A percentile compares a stretch with the other conserved stretches of the same genome.
Conservation (phyloP, 2,888 invertebrate genomes). For the Cordilura impudica region DNA sequence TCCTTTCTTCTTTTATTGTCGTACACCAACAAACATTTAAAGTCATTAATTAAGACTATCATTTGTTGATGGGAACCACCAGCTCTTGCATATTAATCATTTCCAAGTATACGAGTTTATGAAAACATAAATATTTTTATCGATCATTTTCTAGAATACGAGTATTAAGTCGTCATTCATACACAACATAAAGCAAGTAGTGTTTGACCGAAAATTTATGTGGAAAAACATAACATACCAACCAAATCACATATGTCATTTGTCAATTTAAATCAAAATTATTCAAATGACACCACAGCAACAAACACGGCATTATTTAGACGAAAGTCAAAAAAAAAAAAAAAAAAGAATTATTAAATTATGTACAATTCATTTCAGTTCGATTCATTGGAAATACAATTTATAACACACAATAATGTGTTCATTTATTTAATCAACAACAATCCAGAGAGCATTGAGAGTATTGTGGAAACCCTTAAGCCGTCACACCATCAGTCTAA, state of each 20-base stretch:
- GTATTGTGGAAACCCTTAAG: neutral
- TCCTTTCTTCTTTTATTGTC: neutral
- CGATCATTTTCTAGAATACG: slow-evolving; percentile 3
- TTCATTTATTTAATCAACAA: slow-evolving; percentile 53
- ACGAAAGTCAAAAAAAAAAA: too few relatives aligned
- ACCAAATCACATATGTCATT: slow-evolving; percentile 56
- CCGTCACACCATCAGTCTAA: neutral
- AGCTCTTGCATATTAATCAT: slow-evolving; percentile 63
- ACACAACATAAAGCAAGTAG: neutral
- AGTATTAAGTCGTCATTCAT: too few relatives aligned
- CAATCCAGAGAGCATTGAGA: neutral
- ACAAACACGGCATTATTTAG: neutral
- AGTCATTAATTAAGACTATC: slow-evolving; percentile 61
- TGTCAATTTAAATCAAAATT: slow-evolving; percentile 63
- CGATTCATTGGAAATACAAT: slow-evolving; percentile 59
- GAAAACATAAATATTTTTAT: neutral
- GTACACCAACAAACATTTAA: slow-evolving; percentile 40
- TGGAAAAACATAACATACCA: slow-evolving; percentile 47
- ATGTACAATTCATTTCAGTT: slow-evolving; percentile 27
- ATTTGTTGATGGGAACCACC: slow-evolving; percentile 62
- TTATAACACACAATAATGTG: slow-evolving; percentile 59
- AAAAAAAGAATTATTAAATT: neutral
- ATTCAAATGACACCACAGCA: slow-evolving; percentile 49
- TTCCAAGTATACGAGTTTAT: too few relatives aligned
- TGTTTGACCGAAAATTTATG: slow-evolving; percentile 30